A percentile compares a stretch with the other conserved stretches of the same genome.
phyloP scores from a whole-genome alignment of 1,140 invertebrate species.

The Aphis gossypii region DNA sequence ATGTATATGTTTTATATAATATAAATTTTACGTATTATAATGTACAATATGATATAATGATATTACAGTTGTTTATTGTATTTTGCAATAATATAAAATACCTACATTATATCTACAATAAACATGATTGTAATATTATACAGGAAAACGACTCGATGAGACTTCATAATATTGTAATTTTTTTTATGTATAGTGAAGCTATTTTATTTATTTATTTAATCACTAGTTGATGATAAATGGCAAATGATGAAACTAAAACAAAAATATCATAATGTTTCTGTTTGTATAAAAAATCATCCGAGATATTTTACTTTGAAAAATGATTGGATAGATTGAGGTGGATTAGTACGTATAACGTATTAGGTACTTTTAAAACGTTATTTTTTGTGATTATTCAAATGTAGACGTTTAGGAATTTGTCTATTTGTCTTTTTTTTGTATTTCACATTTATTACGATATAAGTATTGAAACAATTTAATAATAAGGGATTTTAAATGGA shows the following conservation, averaged over 20 bases:
- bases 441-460: background rate
- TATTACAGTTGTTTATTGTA: background rate
- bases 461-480: background rate
- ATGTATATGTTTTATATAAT: too few species aligned
- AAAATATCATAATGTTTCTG: background rate
- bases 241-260: background rate
- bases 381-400: constrained; percentile 18
- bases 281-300: background rate
- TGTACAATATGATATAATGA: background rate
- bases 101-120: background rate
- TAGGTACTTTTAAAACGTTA: background rate
- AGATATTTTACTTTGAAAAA: background rate
- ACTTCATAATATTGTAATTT: background rate
- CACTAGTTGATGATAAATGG: background rate
- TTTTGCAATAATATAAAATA: background rate
- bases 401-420: background rate
- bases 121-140: background rate
- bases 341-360: constrained; percentile 17
- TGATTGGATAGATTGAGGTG: constrained; percentile 2
- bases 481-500: background rate
- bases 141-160: background rate
- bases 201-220: background rate
- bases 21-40: too few species aligned
- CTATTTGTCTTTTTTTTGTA: background rate
- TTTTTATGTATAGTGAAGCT: background rate